Evolutionary conservation across 2,113 vertebrate genomes (phyloP), one percentile per base, ranked within the genome.

Genomic region (Hepsetus odoe): DNA sequence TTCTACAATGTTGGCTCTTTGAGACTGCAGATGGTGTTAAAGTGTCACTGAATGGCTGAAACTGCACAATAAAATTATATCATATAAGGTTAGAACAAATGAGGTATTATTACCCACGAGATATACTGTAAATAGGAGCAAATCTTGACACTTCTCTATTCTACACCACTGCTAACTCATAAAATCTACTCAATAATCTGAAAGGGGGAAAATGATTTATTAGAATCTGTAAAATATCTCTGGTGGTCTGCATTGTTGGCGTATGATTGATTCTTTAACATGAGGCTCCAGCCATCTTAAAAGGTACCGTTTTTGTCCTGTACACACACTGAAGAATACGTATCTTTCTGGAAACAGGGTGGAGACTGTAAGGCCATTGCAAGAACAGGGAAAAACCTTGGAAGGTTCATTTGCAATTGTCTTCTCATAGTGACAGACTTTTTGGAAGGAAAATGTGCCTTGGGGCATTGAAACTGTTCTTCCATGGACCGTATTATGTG

Each of bases 341-440:
- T 44, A n/a, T 24, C 55, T 35, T 78, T 72, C 30, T 53, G 22
- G 67, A 32, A 35, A 12, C 5, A 32, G 66, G 16, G 18, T 72
- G 38, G 42, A 62, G 12, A 56, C 13, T 65, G 10, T 51, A 51
- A 40, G n/a, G 12, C 13, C 53, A 40, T 30, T 62, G 28, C 53
- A 55, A 74, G 22, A 9, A 32, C 30, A 26, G 2, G 20, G 24
- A 30, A 38, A 53, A 66, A 82, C 74, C 62, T 77, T 73, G 74
- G 30, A 67, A 82, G 55, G 42, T 70, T 80, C 46, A n/a, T 61
- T 64, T 53, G 30, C 62, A 70, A 51, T 70, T 58, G 68, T 65
- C 59, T 77, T 64, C 62, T 71, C 62, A 65, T 61, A 71, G 46
- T 46, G 16, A 14, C 55, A 65, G 16, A 24, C 61, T 55, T 33